These are phyloP conservation scores for Typhlichthys eigenmanni DNA, from an alignment of 2,797 vertebrate species.

Conservation along the genomic window DNA sequence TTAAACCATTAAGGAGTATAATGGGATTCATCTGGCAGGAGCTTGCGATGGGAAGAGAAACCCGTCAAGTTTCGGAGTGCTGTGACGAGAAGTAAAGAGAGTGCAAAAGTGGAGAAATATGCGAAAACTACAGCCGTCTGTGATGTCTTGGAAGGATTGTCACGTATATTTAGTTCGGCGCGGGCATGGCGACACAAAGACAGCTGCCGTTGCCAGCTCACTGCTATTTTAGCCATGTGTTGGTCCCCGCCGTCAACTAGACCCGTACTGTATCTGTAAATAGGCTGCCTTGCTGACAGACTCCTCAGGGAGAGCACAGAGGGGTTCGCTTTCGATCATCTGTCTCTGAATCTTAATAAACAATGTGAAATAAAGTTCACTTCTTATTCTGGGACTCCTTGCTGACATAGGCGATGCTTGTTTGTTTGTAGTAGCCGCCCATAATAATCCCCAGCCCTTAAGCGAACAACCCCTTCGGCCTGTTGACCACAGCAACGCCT, in stretches of 20 bases:
- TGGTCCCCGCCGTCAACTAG: slow-evolving; percentile 44
- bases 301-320: slow-evolving; percentile 39
- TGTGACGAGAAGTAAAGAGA: background rate
- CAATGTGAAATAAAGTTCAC: slow-evolving; percentile 14
- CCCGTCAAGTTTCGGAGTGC: no score
- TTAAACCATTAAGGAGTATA: slow-evolving; percentile 8
- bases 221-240: slow-evolving; percentile 59
- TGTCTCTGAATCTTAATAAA: background rate
- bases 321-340: slow-evolving; percentile 5
- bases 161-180: slow-evolving; percentile 65
- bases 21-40: background rate
- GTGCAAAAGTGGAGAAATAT: slow-evolving; percentile 10
- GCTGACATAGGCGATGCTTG: slow-evolving; percentile 1
- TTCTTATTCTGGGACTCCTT: slow-evolving; percentile 20
- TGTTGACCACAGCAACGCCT: slow-evolving; percentile 30
- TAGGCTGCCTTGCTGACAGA: slow-evolving; percentile 55
- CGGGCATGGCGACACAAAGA: slow-evolving; percentile 62
- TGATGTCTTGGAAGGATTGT: slow-evolving; percentile 66
- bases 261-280: slow-evolving; percentile 57
- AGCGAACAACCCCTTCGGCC: slow-evolving; percentile 45
- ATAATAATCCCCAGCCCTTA: slow-evolving; percentile 38
- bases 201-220: slow-evolving; percentile 72
- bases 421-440: slow-evolving; percentile 30
- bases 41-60: background rate
- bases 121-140: slow-evolving; percentile 29